phyloP scores from a whole-genome alignment of 2,113 vertebrate species.

The Brachyhypopomus occidentalis region DNA sequence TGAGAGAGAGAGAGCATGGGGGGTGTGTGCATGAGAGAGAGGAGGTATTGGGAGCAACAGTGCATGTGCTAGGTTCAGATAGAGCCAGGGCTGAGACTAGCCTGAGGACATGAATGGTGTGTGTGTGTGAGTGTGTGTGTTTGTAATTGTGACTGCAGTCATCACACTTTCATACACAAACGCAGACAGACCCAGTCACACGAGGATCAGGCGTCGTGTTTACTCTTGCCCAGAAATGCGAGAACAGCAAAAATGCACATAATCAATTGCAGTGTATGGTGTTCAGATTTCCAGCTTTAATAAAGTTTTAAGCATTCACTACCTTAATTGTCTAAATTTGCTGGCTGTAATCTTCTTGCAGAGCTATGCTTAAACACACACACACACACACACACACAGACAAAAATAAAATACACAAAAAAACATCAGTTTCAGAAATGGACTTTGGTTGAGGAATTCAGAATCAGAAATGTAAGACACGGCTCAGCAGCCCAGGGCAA shows the following conservation, averaged over 20 bases:
- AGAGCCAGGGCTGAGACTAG: slow-evolving; percentile 58
- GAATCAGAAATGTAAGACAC: slow-evolving; percentile 14
- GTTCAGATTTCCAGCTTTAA: background rate
- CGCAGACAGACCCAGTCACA: background rate
- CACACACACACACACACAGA: too few species aligned
- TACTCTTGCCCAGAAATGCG: slow-evolving; percentile 27
- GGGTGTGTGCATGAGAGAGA: slow-evolving; percentile 8
- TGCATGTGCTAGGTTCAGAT: slow-evolving; percentile 65
- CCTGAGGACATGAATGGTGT: background rate
- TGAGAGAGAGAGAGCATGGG: background rate
- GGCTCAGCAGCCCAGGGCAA: slow-evolving; percentile 6
- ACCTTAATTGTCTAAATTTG: background rate
- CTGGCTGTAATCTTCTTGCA: background rate
- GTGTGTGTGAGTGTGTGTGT: slow-evolving; percentile 46
- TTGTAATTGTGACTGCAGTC: slow-evolving; percentile 68
- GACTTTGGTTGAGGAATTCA: slow-evolving; percentile 3
- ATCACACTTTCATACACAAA: slow-evolving; percentile 51
- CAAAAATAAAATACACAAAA: too few species aligned
- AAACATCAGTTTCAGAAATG: slow-evolving; percentile 3
- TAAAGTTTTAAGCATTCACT: background rate
- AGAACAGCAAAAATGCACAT: background rate
- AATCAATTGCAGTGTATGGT: background rate
- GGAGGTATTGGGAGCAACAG: slow-evolving; percentile 71
- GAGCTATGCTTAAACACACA: too few species aligned
- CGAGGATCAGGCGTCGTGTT: background rate